Base-by-base conservation (phyloP, 2,888 invertebrate genomes). In the Apamea epomidion region DNA sequence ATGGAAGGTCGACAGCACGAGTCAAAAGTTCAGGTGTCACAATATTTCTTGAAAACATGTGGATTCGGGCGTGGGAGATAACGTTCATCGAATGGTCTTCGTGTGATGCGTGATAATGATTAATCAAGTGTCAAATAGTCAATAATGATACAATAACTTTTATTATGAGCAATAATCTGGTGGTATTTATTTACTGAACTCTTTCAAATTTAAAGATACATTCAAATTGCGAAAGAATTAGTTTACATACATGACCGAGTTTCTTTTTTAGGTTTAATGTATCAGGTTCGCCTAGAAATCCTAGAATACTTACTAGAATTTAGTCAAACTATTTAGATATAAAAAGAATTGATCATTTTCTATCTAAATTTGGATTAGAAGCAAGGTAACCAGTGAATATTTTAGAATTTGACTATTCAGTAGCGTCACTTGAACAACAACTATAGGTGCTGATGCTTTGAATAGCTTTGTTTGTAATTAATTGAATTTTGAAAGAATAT, bases 91-190 rank as follows among this genome's bases (percentile, higher is more conserved):
- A 80, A 77, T 86, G 89, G 25, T 45, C 84, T 72, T 78, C 71
- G 68, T 88, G 76, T 87, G 89, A 87, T 83, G 78, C 78, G 81
- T 74, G 81, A 85, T 85, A 69, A 75, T 70, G 65, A 60, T 60
- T 74, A 73, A 85, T 77, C 71, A 69, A 85, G 81, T 76, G 82
- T 88, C 86, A 78, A 88, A 74, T 75, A 72, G 29, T 58, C 25
- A 84, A 64, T 51, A 83, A 86, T 82, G 69, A 86, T 69, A 83
- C 51, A 75, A 74, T 65, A 60, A 70, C 64, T 62, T 81, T 67
- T 65, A 48, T 45, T 45, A 72, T 73, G 48, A 69, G 37, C 14
- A 58, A 72, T 14, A 45, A 69, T 68, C 7, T 18, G 7, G 10
- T 51, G 42, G 32, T 25, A 1, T 51, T 67, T 25, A 1, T 51